phyloP scores from a whole-genome alignment of 2,888 invertebrate genomes.

The Sphaerophoria rueppellii region DNA sequence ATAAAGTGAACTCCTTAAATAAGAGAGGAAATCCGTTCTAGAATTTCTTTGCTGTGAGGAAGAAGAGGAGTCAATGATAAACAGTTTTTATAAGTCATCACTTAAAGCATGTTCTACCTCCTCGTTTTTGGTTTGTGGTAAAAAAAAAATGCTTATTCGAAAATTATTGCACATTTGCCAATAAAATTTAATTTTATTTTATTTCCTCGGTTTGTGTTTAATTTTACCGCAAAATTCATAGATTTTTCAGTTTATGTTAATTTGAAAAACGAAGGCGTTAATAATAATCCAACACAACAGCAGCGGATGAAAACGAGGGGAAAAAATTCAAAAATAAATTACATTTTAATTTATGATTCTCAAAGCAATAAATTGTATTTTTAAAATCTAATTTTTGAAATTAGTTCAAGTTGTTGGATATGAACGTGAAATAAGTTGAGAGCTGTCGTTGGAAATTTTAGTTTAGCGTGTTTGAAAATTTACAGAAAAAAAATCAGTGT shows the following conservation, averaged over 20 bases:
- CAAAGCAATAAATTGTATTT: conserved; percentile 58
- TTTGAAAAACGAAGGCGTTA: conserved; percentile 41
- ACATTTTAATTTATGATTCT: conserved; percentile 17
- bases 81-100: conserved; percentile 7
- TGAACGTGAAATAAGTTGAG: not conserved
- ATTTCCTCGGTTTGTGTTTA: not conserved
- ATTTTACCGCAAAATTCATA: conserved; percentile 21
- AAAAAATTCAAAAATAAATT: conserved; percentile 33
- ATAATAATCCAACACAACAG: conserved; percentile 8
- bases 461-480: not conserved
- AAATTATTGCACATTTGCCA: conserved; percentile 31
- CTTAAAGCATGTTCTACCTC: not conserved
- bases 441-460: not conserved
- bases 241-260: conserved; percentile 31
- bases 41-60: not conserved
- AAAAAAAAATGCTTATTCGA: not conserved
- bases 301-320: not conserved
- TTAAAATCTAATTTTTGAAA: conserved; percentile 12
- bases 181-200: not conserved
- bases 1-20: not conserved
- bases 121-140: not conserved
- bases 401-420: conserved; percentile 2
- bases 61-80: not conserved
- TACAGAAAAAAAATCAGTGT: conserved; percentile 7
- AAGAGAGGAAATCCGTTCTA: not conserved